Evolutionary conservation across 1,140 invertebrate genomes (phyloP), one percentile per base, ranked within the genome.

Genomic region (Dendrolimus punctatus): DNA sequence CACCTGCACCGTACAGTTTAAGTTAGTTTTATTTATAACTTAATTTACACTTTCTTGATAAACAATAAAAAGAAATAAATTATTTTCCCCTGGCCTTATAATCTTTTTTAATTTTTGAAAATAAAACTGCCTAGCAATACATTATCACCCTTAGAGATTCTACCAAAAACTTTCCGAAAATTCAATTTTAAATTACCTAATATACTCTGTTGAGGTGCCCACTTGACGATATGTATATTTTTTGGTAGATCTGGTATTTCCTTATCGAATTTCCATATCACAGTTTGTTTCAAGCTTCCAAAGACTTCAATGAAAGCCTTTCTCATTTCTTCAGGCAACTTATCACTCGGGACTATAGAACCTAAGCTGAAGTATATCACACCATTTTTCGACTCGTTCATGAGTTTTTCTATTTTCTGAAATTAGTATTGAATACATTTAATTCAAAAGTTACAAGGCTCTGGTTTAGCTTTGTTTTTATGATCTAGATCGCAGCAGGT

Each of bases 341-440:
- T 41, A 42, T 63, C 74, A 49, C 84, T 85, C 44, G 88, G 87
- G 0, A 91, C 58, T 74, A 89, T 89, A 0, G 89, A 90, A 2
- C 91, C 91, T 58, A 92, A 76, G 50, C 86, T 91, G 46, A 93
- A 91, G 54, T 90, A 91, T 37, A 93, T 80, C 0, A 89, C 88
- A 5, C 91, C 91, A 44, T 91, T 58, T 44, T 73, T 76, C 0
- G 89, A 80, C 49, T 77, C 78, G 46, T 90, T 87, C 37, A 92
- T 73, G 6, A 90, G 87, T 40, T 84, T 70, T 66, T 89, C 55
- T 8, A 88, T 64, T 47, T 87, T 66, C 66, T 70, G 60, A 53
- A 43, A 76, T 23, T 23, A 23, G 3, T 2, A 23, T 23, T 1
- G 3, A 23, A 23, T 23, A 3, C 3, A 23, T 23, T 23, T 2